These are phyloP conservation scores for Rhagonycha fulva DNA, from an alignment of 2,888 invertebrate genomes.

Conservation along the genomic window DNA sequence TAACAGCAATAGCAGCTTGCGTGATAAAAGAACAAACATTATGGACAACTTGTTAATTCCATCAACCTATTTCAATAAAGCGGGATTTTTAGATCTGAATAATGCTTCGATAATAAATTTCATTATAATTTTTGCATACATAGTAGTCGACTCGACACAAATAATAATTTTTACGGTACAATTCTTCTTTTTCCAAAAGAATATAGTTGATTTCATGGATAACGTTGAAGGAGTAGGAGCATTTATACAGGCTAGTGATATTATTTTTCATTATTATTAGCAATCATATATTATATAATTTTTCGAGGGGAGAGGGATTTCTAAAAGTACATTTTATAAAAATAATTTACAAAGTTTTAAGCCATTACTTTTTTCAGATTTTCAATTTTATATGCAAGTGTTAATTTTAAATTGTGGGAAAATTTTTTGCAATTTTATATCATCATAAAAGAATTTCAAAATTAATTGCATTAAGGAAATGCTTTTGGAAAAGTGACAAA, in stretches of 20 bases:
- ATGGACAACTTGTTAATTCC: not conserved
- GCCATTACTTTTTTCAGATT: too few species aligned
- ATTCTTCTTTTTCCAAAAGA: not conserved
- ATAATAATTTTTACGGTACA: not conserved
- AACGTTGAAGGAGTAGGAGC: not conserved
- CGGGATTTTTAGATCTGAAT: not conserved
- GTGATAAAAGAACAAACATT: not conserved
- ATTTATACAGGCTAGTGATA: not conserved
- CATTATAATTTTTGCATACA: not conserved
- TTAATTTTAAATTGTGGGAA: not conserved
- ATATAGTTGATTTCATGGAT: not conserved
- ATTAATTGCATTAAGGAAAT: not conserved
- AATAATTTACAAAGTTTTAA: too few species aligned
- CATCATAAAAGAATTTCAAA: not conserved
- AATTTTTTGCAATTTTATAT: not conserved
- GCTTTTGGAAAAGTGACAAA: not conserved
- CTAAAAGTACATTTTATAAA: too few species aligned
- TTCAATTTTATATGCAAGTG: too few species aligned
- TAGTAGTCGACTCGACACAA: not conserved
- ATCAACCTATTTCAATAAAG: not conserved
- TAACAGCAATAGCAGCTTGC: too few species aligned
- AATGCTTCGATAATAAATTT: not conserved
- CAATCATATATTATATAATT: too few species aligned
- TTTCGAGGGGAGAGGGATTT: too few species aligned
- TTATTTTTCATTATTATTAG: too few species aligned